phyloP scores from a whole-genome alignment of 1,140 invertebrate species.

The Stenopsyche tienmushanensis region DNA sequence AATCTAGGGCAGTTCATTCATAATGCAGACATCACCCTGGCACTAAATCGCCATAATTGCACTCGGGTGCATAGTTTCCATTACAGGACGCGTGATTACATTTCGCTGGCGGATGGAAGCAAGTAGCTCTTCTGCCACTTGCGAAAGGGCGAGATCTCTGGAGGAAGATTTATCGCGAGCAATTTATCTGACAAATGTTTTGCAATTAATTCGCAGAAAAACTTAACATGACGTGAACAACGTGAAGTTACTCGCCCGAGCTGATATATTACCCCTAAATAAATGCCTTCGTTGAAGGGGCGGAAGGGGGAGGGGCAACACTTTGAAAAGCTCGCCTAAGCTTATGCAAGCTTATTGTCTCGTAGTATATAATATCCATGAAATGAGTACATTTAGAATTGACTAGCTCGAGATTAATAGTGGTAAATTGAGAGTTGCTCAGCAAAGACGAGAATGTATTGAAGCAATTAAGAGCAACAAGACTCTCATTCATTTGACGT shows the following conservation, averaged over 20 bases:
- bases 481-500: too few relatives aligned
- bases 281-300: too few relatives aligned
- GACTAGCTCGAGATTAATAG: too few relatives aligned
- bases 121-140: not conserved
- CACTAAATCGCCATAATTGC: slow-evolving; percentile 33
- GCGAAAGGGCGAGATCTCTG: slow-evolving; percentile 14
- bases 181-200: slow-evolving; percentile 37
- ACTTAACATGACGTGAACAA: slow-evolving; percentile 22
- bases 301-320: too few relatives aligned
- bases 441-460: too few relatives aligned
- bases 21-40: slow-evolving; percentile 2
- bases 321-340: too few relatives aligned
- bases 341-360: too few relatives aligned
- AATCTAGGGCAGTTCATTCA: not conserved
- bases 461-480: too few relatives aligned
- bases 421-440: too few relatives aligned
- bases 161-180: slow-evolving; percentile 36
- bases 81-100: slow-evolving; percentile 29
- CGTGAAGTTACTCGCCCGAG: not conserved
- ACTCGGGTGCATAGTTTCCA: slow-evolving; percentile 25
- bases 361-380: too few relatives aligned
- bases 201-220: slow-evolving; percentile 30
- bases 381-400: too few relatives aligned
- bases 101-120: slow-evolving; percentile 10
- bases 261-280: too few relatives aligned